Percentiles rank a stretch among this genome's conserved stretches.
Conservation (phyloP, 2,888 invertebrate genomes). For the Eupithecia centaureata region DNA sequence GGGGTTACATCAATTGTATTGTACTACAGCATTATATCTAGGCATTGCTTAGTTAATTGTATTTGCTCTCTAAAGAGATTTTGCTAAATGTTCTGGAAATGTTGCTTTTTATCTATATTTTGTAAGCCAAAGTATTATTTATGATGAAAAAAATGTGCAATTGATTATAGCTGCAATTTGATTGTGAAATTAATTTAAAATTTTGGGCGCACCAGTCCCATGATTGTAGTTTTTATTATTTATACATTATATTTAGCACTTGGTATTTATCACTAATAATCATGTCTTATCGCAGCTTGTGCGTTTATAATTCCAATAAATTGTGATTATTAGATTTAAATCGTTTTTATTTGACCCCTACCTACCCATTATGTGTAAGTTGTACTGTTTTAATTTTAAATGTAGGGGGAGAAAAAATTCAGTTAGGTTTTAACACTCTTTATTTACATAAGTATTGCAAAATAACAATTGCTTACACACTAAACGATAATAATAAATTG, state of each 20-base stretch:
- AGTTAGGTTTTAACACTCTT: constrained; percentile 43
- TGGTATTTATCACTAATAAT: constrained; percentile 74
- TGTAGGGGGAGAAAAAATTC: not conserved
- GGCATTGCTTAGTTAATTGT: not conserved
- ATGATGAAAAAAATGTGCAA: constrained; percentile 49
- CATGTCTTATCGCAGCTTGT: constrained; percentile 77
- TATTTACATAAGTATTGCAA: constrained; percentile 48
- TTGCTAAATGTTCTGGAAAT: constrained; percentile 42
- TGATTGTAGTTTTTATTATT: constrained; percentile 63
- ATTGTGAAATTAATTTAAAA: constrained; percentile 52
- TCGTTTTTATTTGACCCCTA: constrained; percentile 49
- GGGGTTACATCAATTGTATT: constrained; percentile 32
- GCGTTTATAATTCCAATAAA: constrained; percentile 82
- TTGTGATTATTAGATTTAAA: constrained; percentile 75
- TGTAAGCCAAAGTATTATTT: constrained; percentile 50
- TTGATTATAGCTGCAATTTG: constrained; percentile 49
- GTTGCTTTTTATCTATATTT: constrained; percentile 35
- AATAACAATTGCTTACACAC: constrained; percentile 42
- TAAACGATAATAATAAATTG: constrained; percentile 40
- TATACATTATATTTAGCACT: constrained; percentile 76
- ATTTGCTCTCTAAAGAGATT: constrained; percentile 54
- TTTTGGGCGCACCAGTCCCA: constrained; percentile 78
- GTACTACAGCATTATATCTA: not conserved
- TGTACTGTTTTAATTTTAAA: not conserved
- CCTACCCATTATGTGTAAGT: not conserved